Evolutionary conservation across 2,113 vertebrate genomes (phyloP).

Genomic region (Bubalus kerabau): DNA sequence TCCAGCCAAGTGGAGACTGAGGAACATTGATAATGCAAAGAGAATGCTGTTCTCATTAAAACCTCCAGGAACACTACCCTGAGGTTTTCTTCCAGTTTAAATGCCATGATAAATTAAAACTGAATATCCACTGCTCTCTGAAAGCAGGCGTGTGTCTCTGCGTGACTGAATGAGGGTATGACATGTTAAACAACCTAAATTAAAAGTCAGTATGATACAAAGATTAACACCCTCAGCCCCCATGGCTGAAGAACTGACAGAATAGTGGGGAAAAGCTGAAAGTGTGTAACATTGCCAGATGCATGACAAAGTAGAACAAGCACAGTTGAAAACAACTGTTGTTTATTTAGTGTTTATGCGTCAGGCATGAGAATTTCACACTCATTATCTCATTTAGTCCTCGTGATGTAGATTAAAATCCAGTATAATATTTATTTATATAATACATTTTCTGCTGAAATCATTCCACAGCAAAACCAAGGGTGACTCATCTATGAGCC

Average conservation of each 20-base stretch:
- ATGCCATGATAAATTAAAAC: not conserved
- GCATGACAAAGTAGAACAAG: not conserved
- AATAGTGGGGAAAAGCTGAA: not conserved
- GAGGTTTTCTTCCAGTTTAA: not conserved
- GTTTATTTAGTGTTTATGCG: too few species aligned
- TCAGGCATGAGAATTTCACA: not conserved
- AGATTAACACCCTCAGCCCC: not conserved
- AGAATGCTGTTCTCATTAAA: constrained; percentile 37
- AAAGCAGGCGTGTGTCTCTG: not conserved
- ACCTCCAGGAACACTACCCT: not conserved
- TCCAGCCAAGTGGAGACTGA: constrained; percentile 69
- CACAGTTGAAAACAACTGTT: not conserved
- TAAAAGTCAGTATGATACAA: not conserved
- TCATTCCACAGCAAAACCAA: not conserved
- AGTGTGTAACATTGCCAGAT: not conserved
- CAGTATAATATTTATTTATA: not conserved
- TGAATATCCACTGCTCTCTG: constrained; percentile 33
- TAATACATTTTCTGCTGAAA: not conserved
- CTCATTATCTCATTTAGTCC: not conserved
- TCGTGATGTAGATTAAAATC: not conserved
- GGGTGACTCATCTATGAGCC: not conserved
- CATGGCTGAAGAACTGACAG: not conserved
- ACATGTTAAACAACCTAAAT: not conserved
- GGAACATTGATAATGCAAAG: constrained; percentile 71
- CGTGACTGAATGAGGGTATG: not conserved